A percentile compares a stretch with the other conserved stretches of the same genome.
phyloP scores from a whole-genome alignment of 2,888 invertebrate genomes.

The Hipparchia sbordonii region DNA sequence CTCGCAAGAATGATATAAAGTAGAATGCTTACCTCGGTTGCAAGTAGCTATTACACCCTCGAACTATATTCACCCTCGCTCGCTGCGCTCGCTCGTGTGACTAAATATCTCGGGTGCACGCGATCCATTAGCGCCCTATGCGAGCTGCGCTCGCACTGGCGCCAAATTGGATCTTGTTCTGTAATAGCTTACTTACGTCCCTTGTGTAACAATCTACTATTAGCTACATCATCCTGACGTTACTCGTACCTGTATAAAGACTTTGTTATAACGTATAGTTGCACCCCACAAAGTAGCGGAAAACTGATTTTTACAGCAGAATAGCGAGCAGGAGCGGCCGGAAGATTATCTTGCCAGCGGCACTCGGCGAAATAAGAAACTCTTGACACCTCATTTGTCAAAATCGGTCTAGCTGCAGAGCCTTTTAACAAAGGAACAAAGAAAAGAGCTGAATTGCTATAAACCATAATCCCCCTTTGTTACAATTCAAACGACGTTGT shows the following conservation, averaged over 20 bases:
- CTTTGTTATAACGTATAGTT: neutral
- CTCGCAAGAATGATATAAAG: too few species aligned
- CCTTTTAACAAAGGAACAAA: slow-evolving; percentile 40
- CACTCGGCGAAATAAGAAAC: slow-evolving; percentile 38
- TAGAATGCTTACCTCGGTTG: too few species aligned
- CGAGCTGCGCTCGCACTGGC: too few species aligned
- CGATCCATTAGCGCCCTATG: too few species aligned
- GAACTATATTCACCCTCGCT: too few species aligned
- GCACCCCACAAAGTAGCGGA: slow-evolving; percentile 4
- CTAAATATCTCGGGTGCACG: too few species aligned
- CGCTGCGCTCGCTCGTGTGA: too few species aligned
- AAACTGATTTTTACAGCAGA: slow-evolving; percentile 35
- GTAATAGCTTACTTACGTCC: too few species aligned
- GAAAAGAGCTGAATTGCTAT: slow-evolving; percentile 40
- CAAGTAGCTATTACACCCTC: too few species aligned
- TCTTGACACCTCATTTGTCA: slow-evolving; percentile 42
- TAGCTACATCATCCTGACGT: neutral
- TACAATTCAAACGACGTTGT: slow-evolving; percentile 34
- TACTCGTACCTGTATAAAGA: slow-evolving; percentile 1
- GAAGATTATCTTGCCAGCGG: slow-evolving; percentile 37
- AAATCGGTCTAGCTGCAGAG: slow-evolving; percentile 40
- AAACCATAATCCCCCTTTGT: slow-evolving; percentile 39
- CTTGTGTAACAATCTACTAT: too few species aligned
- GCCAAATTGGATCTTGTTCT: too few species aligned
- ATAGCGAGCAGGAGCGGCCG: slow-evolving; percentile 31